Base-by-base conservation (phyloP, 2,113 vertebrate species). In the Zapus hudsonius region DNA sequence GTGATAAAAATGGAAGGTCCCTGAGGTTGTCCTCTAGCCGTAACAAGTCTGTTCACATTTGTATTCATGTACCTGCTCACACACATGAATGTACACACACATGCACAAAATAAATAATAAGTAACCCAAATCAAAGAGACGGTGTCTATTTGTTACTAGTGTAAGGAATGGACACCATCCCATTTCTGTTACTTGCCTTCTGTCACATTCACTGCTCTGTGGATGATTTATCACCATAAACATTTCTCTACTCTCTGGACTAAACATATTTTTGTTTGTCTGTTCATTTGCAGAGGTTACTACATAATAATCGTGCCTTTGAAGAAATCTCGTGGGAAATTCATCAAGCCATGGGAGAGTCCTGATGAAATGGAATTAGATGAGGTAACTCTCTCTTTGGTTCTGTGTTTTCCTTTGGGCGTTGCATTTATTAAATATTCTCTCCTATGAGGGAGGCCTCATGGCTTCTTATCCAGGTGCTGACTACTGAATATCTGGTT, bases 361-460 rank as follows among this genome's bases (percentile, higher is more conserved):
- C 99, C 99, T 0, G 99, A 99, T 95, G 99, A 99, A 97, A 99
- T 99, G 99, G 99, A 99, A 96, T 97, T 99, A 95, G 99, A 99
- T 95, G 99, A 99, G 99, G 99, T 99, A 98, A 6, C 61, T 95
- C 42, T 87, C 5, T 11, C 87, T 82, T 92, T 95, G 42, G 87
- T 47, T 47, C 7, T 10, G 1, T 57, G 86, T 92, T 69, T 85
- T 94, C 69, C 25, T 38, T 38, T 92, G 40, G 2, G 79, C 84
- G 22, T 75, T 91, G 94, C 42, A 27, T 92, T 85, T 92, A 76
- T 84, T 90, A 84, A 93, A 84, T 7, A 84, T 84, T 4, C 6
- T 7, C 7, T 22, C 40, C 83, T 76, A 5, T 79, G 38, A n/a
- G n/a, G n/a, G 63, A 85, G 40, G 10, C 76, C 33, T 86, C 59